Evolutionary conservation across 2,888 invertebrate genomes (phyloP).

Genomic region (Eupeodes luniger): DNA sequence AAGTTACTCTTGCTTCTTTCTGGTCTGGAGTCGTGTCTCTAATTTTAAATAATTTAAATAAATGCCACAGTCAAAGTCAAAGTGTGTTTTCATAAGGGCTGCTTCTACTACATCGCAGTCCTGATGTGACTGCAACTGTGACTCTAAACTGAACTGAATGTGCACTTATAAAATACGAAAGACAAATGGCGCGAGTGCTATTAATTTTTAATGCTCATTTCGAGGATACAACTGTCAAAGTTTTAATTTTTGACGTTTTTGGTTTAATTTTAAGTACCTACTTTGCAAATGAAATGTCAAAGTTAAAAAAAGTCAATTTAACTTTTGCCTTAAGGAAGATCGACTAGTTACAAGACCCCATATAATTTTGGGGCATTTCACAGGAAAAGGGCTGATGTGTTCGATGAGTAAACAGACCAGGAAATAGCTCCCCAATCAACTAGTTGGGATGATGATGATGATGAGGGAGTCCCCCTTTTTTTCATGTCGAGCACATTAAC

Average conservation of each 20-base stretch:
- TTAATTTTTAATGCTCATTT: constrained; percentile 61
- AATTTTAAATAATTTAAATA: constrained; percentile 72
- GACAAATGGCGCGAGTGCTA: constrained; percentile 66
- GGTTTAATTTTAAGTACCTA: constrained; percentile 31
- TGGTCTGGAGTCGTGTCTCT: constrained; percentile 36
- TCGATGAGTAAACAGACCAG: constrained; percentile 68
- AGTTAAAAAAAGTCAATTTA: constrained; percentile 22
- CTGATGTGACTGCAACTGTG: constrained; percentile 1
- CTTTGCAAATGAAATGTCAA: constrained; percentile 48
- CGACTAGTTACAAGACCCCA: constrained; percentile 58
- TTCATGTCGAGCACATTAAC: constrained; percentile 12
- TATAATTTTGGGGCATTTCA: constrained; percentile 64
- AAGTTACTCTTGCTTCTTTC: constrained; percentile 33
- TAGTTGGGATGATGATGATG: constrained; percentile 19
- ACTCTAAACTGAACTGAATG: constrained; percentile 3
- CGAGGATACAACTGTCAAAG: constrained; percentile 67
- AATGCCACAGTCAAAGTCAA: constrained; percentile 55
- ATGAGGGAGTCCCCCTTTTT: constrained; percentile 25
- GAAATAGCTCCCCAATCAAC: constrained; percentile 60
- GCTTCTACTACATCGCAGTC: constrained; percentile 20
- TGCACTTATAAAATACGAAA: constrained; percentile 47
- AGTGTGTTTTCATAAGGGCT: constrained; percentile 45
- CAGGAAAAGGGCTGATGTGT: neutral
- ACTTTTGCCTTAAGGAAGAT: constrained; percentile 25
- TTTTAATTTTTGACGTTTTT: constrained; percentile 58